phyloP scores from a whole-genome alignment of 2,888 invertebrate species.

The Cantharis rufa region DNA sequence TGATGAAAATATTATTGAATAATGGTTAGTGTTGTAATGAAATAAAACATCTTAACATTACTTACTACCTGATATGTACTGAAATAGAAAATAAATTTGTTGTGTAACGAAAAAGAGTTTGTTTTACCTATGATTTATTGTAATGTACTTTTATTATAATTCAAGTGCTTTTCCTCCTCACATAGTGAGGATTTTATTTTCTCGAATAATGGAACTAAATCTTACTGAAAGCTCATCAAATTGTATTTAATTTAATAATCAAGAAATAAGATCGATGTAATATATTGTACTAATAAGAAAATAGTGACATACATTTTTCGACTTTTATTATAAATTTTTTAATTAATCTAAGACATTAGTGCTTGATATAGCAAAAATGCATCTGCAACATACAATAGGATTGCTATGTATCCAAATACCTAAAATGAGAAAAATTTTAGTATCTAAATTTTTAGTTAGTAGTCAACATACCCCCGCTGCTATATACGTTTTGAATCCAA shows the following conservation, averaged over 20 bases:
- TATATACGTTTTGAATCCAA: conserved; percentile 15
- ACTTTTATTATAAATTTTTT: neutral
- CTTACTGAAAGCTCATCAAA: too few species aligned
- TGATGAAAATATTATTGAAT: conserved; percentile 32
- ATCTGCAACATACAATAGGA: conserved; percentile 16
- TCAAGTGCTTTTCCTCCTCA: too few species aligned
- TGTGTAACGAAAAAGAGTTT: conserved; percentile 12
- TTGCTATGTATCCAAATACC: conserved; percentile 25
- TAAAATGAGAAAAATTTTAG: conserved; percentile 12
- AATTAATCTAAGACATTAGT: neutral
- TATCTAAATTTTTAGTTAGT: neutral
- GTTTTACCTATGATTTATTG: neutral
- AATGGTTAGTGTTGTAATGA: conserved; percentile 35
- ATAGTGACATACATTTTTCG: neutral
- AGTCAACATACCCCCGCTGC: conserved; percentile 36
- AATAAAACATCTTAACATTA: conserved; percentile 30
- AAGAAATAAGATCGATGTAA: too few species aligned
- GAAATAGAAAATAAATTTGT: conserved; percentile 34
- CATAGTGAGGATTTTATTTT: too few species aligned
- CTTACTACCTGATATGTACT: conserved; percentile 35
- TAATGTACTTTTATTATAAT: too few species aligned
- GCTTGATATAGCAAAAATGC: conserved; percentile 12
- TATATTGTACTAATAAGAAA: neutral
- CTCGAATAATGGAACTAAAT: too few species aligned
- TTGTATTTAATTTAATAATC: too few species aligned